Evolutionary conservation across 2,113 vertebrate species (phyloP).

Genomic region (Rattus rattus): DNA sequence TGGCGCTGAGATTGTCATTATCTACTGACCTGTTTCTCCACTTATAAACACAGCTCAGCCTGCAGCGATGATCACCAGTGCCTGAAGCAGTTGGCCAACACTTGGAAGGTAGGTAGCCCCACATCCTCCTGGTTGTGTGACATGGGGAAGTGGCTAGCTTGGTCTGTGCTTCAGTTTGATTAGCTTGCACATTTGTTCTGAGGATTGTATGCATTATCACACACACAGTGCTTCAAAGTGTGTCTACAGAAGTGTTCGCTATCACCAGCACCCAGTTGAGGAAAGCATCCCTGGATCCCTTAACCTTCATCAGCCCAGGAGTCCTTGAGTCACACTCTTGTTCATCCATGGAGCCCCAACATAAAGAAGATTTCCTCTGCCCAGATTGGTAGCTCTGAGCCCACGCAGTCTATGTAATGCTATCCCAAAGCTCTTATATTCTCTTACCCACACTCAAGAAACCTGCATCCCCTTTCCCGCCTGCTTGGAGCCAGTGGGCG

Average conservation of each 20-base stretch:
- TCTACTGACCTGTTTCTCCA: background rate
- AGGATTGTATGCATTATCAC: background rate
- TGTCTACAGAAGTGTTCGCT: background rate
- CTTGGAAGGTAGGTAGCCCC: background rate
- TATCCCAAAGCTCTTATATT: background rate
- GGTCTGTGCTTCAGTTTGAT: background rate
- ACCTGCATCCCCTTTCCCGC: background rate
- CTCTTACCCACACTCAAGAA: background rate
- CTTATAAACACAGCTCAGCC: background rate
- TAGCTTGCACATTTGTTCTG: background rate
- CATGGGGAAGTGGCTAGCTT: background rate
- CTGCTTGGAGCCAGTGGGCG: background rate
- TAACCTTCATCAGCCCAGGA: background rate
- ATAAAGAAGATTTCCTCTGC: background rate
- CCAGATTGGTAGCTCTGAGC: background rate
- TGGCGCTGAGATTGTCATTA: background rate
- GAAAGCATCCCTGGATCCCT: background rate
- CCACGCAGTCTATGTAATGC: background rate
- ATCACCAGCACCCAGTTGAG: background rate
- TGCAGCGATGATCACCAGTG: background rate
- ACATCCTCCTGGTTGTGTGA: background rate
- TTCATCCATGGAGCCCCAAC: background rate
- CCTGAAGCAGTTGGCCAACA: background rate
- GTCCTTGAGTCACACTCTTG: fast-evolving
- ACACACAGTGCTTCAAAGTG: background rate